A percentile compares a stretch with the other conserved stretches of the same genome.
phyloP scores from a whole-genome alignment of 1,140 invertebrate genomes.

The Diplogasteroides magnus region DNA sequence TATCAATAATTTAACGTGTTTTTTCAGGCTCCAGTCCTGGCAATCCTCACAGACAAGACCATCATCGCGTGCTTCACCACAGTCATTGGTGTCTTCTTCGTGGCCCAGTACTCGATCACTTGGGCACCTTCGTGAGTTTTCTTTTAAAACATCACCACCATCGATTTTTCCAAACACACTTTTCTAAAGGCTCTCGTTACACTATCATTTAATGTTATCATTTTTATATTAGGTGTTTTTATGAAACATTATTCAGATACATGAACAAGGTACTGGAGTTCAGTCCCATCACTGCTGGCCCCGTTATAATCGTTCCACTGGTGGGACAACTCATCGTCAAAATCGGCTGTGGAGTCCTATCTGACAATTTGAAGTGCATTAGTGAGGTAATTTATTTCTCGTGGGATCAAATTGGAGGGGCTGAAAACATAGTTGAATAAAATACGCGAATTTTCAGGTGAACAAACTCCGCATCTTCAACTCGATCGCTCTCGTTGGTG shows the following conservation, averaged over 20 bases:
- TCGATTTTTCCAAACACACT: neutral
- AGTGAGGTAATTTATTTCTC: neutral
- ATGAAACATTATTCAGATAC: neutral
- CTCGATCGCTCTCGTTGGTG: neutral
- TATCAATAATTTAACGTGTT: too few species aligned
- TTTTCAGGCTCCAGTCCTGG: too few species aligned
- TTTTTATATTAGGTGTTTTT: neutral
- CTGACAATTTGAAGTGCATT: neutral
- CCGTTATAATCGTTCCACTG: neutral
- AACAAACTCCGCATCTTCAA: neutral
- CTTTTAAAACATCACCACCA: neutral
- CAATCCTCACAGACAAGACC: too few species aligned
- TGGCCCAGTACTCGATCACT: neutral
- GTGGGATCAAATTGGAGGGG: neutral
- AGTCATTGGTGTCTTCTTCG: neutral
- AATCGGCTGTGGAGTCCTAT: neutral
- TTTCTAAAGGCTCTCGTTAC: neutral
- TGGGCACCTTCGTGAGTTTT: neutral
- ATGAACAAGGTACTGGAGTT: neutral
- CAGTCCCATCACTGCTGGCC: neutral
- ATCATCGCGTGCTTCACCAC: neutral
- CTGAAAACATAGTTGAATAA: neutral
- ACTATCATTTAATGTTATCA: neutral
- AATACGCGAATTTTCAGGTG: neutral
- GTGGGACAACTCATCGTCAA: neutral